Evolutionary conservation across 2,797 vertebrate species (phyloP), one percentile per base, ranked within the genome.

Genomic region (Siniperca obscura): DNA sequence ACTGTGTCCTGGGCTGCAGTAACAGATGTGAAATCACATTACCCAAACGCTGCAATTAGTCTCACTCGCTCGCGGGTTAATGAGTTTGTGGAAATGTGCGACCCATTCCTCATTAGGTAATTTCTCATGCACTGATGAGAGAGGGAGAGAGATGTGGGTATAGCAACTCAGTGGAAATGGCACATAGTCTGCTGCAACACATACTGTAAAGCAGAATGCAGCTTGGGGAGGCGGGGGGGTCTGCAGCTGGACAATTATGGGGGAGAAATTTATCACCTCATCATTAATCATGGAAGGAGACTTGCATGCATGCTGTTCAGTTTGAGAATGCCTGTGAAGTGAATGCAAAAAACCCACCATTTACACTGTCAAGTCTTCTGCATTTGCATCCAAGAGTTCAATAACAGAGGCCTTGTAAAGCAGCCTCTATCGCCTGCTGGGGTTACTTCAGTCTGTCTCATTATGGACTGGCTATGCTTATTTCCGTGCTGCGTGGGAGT

Each of bases 21-120:
- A 97, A 98, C 98, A 98, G 97, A 98, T 99, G 98, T 98, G 96
- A 97, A 98, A 98, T 97, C 97, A 97, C 97, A 99, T 98, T 99
- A 98, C 97, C 97, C 97, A 97, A 98, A 98, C 97, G 97, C 96
- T 96, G 97, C 97, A 97, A 99, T 99, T 99, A 98, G 98, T 98
- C 97, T 98, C 97, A 98, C 96, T 98, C 97, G 97, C 96, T 97
- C 96, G 95, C 94, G 96, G 97, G 97, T 97, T 98, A 99, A 99
- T 98, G 98, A 98, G 97, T 98, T 99, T 98, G 98, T 98, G 97
- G 97, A 98, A 98, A 98, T 98, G 97, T 98, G 97, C 96, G 97
- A 97, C 97, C 97, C 97, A 97, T 98, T 98, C 96, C 97, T 98
- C 97, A 98, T 99, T 99, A 98, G 96, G 94, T 97, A 96, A 98